phyloP scores from a whole-genome alignment of 1,140 invertebrate genomes.

The Lanistes nyassanus region DNA sequence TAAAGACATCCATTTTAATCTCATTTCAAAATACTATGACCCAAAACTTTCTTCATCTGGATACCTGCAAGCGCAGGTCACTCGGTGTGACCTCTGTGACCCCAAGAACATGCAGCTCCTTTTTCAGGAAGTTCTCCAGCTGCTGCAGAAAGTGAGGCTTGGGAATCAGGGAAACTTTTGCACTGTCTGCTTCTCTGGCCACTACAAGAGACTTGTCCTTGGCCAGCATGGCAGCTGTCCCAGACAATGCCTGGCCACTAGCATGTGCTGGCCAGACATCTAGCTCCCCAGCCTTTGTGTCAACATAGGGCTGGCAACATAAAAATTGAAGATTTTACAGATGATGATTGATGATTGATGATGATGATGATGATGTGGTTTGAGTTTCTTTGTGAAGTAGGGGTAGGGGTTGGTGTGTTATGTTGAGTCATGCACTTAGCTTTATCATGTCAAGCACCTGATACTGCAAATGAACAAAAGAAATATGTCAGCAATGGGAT shows the following conservation, averaged over 20 bases:
- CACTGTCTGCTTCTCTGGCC: constrained; percentile 58
- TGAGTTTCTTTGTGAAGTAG: neutral
- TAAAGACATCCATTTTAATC: too few relatives aligned
- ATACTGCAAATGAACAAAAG: too few relatives aligned
- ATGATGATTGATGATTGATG: too few relatives aligned
- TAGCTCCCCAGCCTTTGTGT: constrained; percentile 61
- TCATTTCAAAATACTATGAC: too few relatives aligned
- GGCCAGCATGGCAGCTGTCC: constrained; percentile 53
- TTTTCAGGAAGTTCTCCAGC: constrained; percentile 64
- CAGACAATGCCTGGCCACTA: constrained; percentile 51
- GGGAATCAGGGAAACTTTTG: constrained; percentile 61
- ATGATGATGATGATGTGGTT: too few relatives aligned
- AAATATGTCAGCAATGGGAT: too few relatives aligned
- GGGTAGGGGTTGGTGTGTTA: too few relatives aligned
- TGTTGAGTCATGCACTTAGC: neutral
- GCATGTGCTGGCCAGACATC: constrained; percentile 68
- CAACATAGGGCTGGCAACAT: constrained; percentile 58
- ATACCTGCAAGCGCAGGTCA: constrained; percentile 66
- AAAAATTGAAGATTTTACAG: neutral
- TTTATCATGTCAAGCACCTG: neutral
- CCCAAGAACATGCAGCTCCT: constrained; percentile 62
- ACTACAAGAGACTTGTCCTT: constrained; percentile 63
- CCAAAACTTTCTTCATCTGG: too few relatives aligned
- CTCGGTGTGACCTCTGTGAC: constrained; percentile 60
- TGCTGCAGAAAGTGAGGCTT: constrained; percentile 66